A percentile compares a stretch with the other conserved stretches of the same genome.
These are phyloP conservation scores for Lordiphosa clarofinis DNA, from an alignment of 1,140 invertebrate species.

Conservation along the genomic window DNA sequence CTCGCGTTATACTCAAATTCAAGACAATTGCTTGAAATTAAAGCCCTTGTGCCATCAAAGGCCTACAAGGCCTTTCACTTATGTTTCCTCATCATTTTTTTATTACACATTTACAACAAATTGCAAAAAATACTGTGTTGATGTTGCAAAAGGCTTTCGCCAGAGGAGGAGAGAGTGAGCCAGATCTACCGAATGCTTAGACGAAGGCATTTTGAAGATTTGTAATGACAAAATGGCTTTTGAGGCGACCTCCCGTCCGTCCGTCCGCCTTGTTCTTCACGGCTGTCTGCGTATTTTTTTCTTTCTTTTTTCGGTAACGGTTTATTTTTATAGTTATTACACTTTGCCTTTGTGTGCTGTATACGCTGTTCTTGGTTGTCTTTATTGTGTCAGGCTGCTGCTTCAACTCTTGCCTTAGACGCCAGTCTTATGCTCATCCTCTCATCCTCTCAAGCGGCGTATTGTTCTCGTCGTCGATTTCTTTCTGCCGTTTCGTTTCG, in stretches of 20 bases:
- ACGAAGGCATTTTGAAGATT: slow-evolving; percentile 15
- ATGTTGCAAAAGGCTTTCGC: slow-evolving; percentile 5
- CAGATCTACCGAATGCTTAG: slow-evolving; percentile 11
- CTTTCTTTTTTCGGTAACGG: slow-evolving; percentile 1
- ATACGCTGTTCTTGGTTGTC: slow-evolving; percentile 5
- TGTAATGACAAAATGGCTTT: slow-evolving; percentile 22
- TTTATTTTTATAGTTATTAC: slow-evolving; percentile 16
- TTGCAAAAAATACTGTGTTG: slow-evolving; percentile 5
- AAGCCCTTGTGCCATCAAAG: not conserved
- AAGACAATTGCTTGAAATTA: slow-evolving; percentile 1
- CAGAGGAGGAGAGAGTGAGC: not conserved
- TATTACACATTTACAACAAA: slow-evolving; percentile 15
- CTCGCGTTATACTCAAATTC: too few species aligned
- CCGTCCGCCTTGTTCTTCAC: not conserved
- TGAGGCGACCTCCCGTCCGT: slow-evolving; percentile 9
- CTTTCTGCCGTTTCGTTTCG: not conserved
- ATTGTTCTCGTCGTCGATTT: slow-evolving; percentile 11
- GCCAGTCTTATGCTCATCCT: not conserved
- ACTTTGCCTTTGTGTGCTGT: slow-evolving; percentile 12
- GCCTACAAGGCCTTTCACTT: not conserved
- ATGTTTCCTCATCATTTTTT: not conserved
- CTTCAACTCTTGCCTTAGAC: slow-evolving; percentile 10
- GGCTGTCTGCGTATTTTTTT: not conserved
- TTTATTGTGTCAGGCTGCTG: slow-evolving; percentile 12
- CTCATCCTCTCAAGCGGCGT: slow-evolving; percentile 6